phyloP scores from a whole-genome alignment of 2,888 invertebrate species.

The Maniola hyperantus region DNA sequence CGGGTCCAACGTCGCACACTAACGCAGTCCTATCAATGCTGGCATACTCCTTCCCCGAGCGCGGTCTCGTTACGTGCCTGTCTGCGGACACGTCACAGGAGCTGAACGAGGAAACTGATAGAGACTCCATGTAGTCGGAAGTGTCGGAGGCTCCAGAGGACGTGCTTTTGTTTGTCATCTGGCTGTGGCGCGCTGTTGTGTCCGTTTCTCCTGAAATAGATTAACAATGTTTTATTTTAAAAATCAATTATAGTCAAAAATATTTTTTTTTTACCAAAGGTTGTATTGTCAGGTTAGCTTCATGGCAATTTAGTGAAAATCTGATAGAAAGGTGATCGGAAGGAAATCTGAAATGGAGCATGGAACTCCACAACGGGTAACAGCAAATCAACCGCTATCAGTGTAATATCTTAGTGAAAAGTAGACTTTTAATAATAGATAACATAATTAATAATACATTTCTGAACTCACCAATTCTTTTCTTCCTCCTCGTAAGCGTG shows the following conservation, averaged over 20 bases:
- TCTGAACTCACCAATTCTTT: conserved; percentile 61
- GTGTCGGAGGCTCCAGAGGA: conserved; percentile 89
- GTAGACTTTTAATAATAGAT: no score
- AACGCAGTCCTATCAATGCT: conserved; percentile 67
- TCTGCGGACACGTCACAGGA: conserved; percentile 85
- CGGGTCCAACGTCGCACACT: conserved; percentile 42
- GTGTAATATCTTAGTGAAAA: no score
- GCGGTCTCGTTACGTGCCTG: conserved; percentile 65
- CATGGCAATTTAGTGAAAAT: no score
- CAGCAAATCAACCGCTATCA: no score
- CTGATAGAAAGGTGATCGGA: no score
- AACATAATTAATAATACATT: no score
- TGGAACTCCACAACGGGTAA: no score
- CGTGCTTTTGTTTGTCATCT: conserved; percentile 83
- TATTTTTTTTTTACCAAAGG: no score
- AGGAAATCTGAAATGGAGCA: no score
- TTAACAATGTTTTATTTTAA: not conserved
- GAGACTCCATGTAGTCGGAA: conserved; percentile 88
- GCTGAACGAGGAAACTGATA: conserved; percentile 87
- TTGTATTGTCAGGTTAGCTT: no score
- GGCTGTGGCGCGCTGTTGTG: conserved; percentile 77
- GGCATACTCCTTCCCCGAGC: conserved; percentile 75
- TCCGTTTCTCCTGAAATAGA: conserved; percentile 68
- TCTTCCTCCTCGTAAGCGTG: conserved; percentile 81
- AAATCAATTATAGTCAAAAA: no score